Base-by-base conservation (phyloP, 2,113 vertebrate genomes). In the Genyomyrus donnyi region DNA sequence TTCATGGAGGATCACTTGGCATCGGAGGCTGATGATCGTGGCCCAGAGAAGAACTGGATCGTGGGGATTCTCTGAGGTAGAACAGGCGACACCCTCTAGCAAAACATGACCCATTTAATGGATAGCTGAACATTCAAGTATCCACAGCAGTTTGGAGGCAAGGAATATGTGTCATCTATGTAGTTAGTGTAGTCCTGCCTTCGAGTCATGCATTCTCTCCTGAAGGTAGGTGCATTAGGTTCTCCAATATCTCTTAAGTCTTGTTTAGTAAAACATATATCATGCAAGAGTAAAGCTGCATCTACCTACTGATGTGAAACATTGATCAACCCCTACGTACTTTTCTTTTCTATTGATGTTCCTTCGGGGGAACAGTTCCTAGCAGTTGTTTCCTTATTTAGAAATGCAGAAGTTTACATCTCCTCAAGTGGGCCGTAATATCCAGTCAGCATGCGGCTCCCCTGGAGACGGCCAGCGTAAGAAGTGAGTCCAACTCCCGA, bases 361-460 rank as follows among this genome's bases (percentile, higher is more conserved):
- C 35, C 85, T 87, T 50, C 5, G 15, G 85, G 27, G 49, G n/a
- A 53, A 21, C 10, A 19, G 15, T 46, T 85, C 45, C 8, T 39
- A 91, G 88, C 77, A 88, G 90, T 88, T 35, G 85, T 87, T 27
- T 50, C 45, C n/a, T 35, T 31, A 87, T 52, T 49, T 87, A 53
- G 83, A 93, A 90, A 91, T 66, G 92, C 91, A 49, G 88, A 62
- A 92, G 88, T 92, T 56, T 70, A 39, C 62, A 85, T 91, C 92
- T 91, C 90, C 92, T 91, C 49, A 31, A 87, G 48, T 35, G 85
- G 49, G 27, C 49, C 8, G 49, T 17, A 24, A 53, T 50, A 17
- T 52, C 85, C 49, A 87, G 46, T 31, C 49, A 87, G 85, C 49
- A 35, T 27, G 49, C 13, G 3, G 3, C 85, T 52, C 85, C 49